Conservation (phyloP, 2,113 vertebrate species). For the Coryphaenoides rupestris region DNA sequence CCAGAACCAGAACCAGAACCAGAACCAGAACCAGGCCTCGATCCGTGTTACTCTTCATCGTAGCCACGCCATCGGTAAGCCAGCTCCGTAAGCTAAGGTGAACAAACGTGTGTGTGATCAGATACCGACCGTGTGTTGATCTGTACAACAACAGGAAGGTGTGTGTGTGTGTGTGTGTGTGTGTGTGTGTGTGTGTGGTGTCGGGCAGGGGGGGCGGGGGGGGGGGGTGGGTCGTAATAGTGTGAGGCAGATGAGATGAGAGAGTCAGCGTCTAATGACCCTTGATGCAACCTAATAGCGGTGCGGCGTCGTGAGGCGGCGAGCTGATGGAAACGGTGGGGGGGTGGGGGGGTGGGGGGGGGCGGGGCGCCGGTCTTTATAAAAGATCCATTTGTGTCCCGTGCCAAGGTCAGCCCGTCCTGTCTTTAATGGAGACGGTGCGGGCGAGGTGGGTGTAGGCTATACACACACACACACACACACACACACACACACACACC, state of each 20-base stretch:
- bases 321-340: slow-evolving; percentile 52
- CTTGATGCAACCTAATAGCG: slow-evolving; percentile 66
- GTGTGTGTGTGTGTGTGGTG: no score
- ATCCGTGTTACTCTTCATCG: no score
- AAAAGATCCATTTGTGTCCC: slow-evolving; percentile 61
- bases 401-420: slow-evolving; percentile 61
- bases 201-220: no score
- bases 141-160: slow-evolving; percentile 6
- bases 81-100: slow-evolving; percentile 4
- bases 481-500: no score
- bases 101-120: slow-evolving; percentile 17
- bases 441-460: not conserved
- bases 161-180: no score
- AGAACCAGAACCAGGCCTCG: no score
- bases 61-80: no score
- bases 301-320: slow-evolving; percentile 48
- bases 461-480: no score
- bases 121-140: slow-evolving; percentile 31
- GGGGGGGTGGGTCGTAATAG: slow-evolving; percentile 18
- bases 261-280: slow-evolving; percentile 58
- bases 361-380: slow-evolving; percentile 60
- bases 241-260: slow-evolving; percentile 49
- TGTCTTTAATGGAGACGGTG: slow-evolving; percentile 50
- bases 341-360: slow-evolving; percentile 60
- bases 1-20: no score